Conservation (phyloP, 2,888 invertebrate species). For the Mantis religiosa region DNA sequence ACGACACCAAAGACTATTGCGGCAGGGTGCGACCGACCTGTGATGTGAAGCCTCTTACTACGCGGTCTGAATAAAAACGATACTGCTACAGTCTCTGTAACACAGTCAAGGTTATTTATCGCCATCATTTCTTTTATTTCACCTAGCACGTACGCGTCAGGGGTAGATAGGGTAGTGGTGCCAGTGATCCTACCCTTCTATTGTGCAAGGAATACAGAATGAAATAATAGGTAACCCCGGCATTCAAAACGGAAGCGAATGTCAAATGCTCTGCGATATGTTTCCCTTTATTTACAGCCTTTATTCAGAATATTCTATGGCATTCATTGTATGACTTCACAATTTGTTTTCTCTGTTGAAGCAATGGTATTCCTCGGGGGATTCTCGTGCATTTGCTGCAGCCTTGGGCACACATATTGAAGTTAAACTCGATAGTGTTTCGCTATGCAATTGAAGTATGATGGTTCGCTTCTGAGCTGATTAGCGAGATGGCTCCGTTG, state of each 20-base stretch:
- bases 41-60: not conserved
- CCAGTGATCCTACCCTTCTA: no score
- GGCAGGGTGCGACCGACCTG: not conserved
- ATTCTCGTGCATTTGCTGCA: no score
- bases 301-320: no score
- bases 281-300: not conserved
- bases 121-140: not conserved
- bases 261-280: not conserved
- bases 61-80: not conserved
- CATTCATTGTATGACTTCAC: no score
- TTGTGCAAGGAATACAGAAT: not conserved
- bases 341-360: no score
- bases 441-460: no score
- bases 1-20: not conserved
- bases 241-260: not conserved
- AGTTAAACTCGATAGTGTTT: no score
- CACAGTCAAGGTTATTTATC: not conserved
- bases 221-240: not conserved
- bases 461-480: no score
- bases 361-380: no score
- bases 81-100: not conserved
- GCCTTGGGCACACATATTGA: no score
- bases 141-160: not conserved
- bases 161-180: not conserved
- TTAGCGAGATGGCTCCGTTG: no score